These are phyloP conservation scores for Thunnus maccoyii DNA, from an alignment of 2,113 vertebrate genomes.

Conservation along the genomic window DNA sequence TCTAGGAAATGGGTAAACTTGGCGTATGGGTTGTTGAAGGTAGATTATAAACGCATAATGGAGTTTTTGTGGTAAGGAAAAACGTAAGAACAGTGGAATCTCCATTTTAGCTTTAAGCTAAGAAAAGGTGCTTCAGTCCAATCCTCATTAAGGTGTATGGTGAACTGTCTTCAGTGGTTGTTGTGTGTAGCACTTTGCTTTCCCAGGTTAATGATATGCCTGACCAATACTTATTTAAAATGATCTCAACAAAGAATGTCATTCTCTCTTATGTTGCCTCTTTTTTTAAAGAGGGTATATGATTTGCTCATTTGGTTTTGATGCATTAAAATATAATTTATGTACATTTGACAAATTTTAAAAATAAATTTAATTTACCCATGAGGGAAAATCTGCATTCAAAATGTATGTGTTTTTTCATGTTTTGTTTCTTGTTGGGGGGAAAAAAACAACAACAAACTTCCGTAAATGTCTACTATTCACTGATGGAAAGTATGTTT, in stretches of 20 bases:
- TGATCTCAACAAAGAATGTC: conserved; percentile 86
- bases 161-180: conserved; percentile 85
- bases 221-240: conserved; percentile 85
- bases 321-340: conserved; percentile 86
- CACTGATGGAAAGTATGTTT: conserved; percentile 55
- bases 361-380: conserved; percentile 87
- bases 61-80: conserved; percentile 59
- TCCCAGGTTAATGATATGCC: conserved; percentile 80
- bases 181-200: conserved; percentile 87
- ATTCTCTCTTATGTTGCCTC: conserved; percentile 78
- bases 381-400: conserved; percentile 78
- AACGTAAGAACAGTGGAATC: conserved; percentile 60
- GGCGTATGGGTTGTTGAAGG: conserved; percentile 54
- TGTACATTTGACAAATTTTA: conserved; percentile 87
- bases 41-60: conserved; percentile 47
- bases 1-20: conserved; percentile 46
- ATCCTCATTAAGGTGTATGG: conserved; percentile 81
- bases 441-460: conserved; percentile 1
- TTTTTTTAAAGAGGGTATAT: conserved; percentile 78
- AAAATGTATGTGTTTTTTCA: conserved; percentile 70
- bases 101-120: conserved; percentile 81
- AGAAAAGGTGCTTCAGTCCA: conserved; percentile 80
- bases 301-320: conserved; percentile 81
- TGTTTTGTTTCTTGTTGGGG: conserved; percentile 66
- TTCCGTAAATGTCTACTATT: conserved; percentile 43